phyloP scores from a whole-genome alignment of 1,140 invertebrate genomes.

The Leucophenga varia region DNA sequence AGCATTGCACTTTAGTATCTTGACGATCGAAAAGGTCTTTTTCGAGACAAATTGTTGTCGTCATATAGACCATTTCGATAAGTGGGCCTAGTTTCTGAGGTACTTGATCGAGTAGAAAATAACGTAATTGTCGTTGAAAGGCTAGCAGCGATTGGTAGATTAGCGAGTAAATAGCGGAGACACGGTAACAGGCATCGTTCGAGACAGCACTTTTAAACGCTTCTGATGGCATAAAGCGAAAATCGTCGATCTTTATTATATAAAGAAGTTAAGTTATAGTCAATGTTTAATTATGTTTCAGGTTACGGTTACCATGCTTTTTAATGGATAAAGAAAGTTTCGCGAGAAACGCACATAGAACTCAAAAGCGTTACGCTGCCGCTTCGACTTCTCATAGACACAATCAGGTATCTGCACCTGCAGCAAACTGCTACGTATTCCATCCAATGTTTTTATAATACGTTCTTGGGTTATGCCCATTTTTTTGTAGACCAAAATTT shows the following conservation, averaged over 20 bases:
- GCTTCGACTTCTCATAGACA: conserved; percentile 25
- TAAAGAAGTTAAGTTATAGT: no score
- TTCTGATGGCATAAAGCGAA: conserved; percentile 22
- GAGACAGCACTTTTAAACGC: conserved; percentile 34
- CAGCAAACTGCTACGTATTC: conserved; percentile 30
- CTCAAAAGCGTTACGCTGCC: conserved; percentile 38
- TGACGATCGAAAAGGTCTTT: conserved; percentile 37
- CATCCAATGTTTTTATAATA: conserved; percentile 33
- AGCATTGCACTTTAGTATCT: conserved; percentile 41
- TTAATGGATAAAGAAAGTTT: conserved; percentile 40
- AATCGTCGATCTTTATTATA: conserved; percentile 41
- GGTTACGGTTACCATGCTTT: conserved; percentile 27
- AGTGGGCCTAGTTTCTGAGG: conserved; percentile 43
- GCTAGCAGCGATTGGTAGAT: conserved; percentile 30
- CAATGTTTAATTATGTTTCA: no score
- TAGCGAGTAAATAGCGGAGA: conserved; percentile 31
- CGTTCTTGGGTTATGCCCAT: conserved; percentile 39
- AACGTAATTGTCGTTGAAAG: conserved; percentile 38
- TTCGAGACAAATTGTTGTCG: conserved; percentile 40
- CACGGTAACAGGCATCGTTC: conserved; percentile 41
- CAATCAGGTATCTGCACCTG: conserved; percentile 25
- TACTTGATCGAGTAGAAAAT: conserved; percentile 43
- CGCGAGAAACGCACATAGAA: conserved; percentile 42
- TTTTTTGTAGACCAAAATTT: conserved; percentile 36
- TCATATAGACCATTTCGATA: conserved; percentile 43